Percentiles rank a stretch among this genome's conserved stretches.
These are phyloP conservation scores for Cheilinus undulatus DNA, from an alignment of 2,113 vertebrate species.

Conservation along the genomic window DNA sequence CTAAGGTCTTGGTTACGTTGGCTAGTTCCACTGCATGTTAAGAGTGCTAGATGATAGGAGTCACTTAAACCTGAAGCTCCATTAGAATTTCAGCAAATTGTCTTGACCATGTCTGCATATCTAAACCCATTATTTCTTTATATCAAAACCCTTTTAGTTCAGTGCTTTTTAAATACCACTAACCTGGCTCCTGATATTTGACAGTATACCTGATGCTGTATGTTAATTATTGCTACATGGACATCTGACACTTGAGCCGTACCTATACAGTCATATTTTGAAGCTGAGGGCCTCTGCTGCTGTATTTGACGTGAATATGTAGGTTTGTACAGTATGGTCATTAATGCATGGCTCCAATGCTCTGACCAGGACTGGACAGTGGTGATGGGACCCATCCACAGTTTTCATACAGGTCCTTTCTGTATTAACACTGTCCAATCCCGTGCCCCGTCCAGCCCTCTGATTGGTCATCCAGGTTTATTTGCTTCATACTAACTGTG, in stretches of 20 bases:
- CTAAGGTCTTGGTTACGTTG: no score
- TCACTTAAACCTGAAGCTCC: no score
- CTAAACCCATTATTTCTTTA: no score
- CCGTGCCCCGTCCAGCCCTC: not conserved
- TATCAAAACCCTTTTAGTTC: no score
- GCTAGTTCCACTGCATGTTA: no score
- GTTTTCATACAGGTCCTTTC: constrained; percentile 53
- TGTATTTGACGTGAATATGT: not conserved
- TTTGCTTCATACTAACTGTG: constrained; percentile 84
- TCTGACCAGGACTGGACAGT: constrained; percentile 12
- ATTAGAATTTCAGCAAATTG: no score
- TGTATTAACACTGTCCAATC: constrained; percentile 2
- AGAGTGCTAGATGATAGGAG: no score
- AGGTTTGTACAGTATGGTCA: constrained; percentile 1
- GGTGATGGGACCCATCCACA: constrained; percentile 48
- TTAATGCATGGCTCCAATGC: not conserved
- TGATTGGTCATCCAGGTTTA: constrained; percentile 89
- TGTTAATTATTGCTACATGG: not conserved
- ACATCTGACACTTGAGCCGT: not conserved
- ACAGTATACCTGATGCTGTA: not conserved
- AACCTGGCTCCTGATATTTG: not conserved
- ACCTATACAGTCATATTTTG: not conserved
- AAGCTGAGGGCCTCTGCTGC: not conserved
- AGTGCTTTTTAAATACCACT: no score
- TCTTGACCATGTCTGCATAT: no score